A percentile compares a stretch with the other conserved stretches of the same genome.
Conservation (phyloP, 2,113 vertebrate species). For the Lophochroa leadbeateri region DNA sequence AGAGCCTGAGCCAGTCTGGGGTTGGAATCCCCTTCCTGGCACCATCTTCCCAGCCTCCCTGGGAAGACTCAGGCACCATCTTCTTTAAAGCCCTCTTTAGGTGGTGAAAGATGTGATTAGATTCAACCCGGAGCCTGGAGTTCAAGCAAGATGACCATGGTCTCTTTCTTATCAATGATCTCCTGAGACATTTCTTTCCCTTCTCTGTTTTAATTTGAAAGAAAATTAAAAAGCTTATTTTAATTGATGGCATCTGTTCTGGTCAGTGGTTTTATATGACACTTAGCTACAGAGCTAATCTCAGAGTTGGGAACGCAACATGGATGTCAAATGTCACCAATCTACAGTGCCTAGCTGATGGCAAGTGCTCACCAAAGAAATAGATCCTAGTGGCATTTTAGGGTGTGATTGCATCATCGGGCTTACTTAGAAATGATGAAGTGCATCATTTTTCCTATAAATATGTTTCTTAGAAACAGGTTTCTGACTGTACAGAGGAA, state of each 20-base stretch:
- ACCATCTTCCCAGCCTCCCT: not conserved
- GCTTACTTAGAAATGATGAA: not conserved
- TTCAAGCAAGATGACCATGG: not conserved
- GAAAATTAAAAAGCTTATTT: conserved; percentile 28
- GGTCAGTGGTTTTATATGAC: not conserved
- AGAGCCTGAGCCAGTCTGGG: accelerated
- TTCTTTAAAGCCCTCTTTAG: not conserved
- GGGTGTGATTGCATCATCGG: conserved; percentile 11
- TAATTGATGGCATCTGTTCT: not conserved
- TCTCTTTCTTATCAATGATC: not conserved
- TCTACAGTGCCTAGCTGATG: not conserved
- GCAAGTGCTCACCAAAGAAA: not conserved
- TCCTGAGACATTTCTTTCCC: not conserved
- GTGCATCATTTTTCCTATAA: not conserved
- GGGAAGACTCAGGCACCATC: not conserved
- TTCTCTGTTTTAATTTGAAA: not conserved
- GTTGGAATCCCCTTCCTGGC: not conserved
- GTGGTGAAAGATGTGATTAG: not conserved
- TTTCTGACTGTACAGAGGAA: not conserved
- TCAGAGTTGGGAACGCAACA: not conserved
- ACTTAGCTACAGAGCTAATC: not conserved
- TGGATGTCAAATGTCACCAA: not conserved
- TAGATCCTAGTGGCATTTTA: not conserved
- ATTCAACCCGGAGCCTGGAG: not conserved
- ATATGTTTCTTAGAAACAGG: not conserved